Base-by-base conservation (phyloP, 1,140 invertebrate species). In the Zaprionus lachaisei region DNA sequence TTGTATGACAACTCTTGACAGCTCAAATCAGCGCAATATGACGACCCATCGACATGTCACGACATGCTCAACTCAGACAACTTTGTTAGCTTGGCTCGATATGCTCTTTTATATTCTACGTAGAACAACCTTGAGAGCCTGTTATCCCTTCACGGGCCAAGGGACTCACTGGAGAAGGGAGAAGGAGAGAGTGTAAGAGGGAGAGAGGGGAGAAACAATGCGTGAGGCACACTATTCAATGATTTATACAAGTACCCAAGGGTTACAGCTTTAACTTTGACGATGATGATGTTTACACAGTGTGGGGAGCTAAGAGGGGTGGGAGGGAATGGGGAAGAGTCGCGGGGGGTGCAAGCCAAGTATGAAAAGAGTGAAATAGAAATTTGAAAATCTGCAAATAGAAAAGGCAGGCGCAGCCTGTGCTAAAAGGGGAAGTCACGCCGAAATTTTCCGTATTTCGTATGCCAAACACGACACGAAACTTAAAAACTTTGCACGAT, bases 401-500 rank as follows among this genome's bases (percentile, higher is more conserved):
- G 81, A 83, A 83, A 77, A 80, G 67, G 17, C 58, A 54, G 22
- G 14, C 31, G 28, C 38, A 37, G 38, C 49, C 15, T 28, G 31
- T 51, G 60, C 73, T 72, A 15, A n/a, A 26, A 26, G 49, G 20
- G 28, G 60, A 54, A 49, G 67, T 58, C 65, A 31, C 37, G 44
- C 44, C 34, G 26, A 67, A 57, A 85, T 75, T 69, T 73, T 75
- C 54, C 41, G 41, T 62, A 86, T 86, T 86, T 86, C 79, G 83
- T 82, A 86, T 86, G 72, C 83, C 83, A 87, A 86, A 82, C 83
- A 86, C 83, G 83, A 80, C 85, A 73, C 69, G 83, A 86, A 86
- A 86, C 83, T 86, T 86, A 86, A 86, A 85, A 86, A 86, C 83
- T 86, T 86, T 86, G 82, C 82, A 72, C 83, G 83, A 86, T 86